phyloP scores from a whole-genome alignment of 1,140 invertebrate genomes.

The Bombus balteatus region DNA sequence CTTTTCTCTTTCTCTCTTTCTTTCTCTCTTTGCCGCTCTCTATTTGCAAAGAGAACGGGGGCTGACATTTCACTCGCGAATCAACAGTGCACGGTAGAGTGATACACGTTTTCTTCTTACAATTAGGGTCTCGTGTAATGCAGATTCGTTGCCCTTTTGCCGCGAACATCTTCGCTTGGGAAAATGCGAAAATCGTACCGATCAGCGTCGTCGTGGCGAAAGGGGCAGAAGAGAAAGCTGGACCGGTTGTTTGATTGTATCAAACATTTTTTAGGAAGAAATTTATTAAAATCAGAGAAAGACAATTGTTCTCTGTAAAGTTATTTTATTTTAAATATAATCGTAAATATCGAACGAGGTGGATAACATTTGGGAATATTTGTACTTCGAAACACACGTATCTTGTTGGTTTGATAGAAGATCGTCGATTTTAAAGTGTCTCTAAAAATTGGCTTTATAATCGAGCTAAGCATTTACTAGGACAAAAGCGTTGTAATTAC shows the following conservation, averaged over 20 bases:
- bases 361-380: no score
- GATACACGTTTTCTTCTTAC: conserved; percentile 25
- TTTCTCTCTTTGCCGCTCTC: conserved; percentile 43
- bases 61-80: conserved; percentile 75
- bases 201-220: not conserved
- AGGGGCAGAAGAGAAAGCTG: not conserved
- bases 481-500: not conserved
- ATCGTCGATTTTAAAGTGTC: no score
- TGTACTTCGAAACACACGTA: no score
- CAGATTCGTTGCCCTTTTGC: conserved; percentile 19
- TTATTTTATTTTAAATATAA: no score
- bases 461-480: no score
- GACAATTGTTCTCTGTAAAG: not conserved
- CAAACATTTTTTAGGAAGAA: not conserved
- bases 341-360: no score
- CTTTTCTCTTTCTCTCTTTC: conserved; percentile 15
- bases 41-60: conserved; percentile 60
- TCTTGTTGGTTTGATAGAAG: no score
- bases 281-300: not conserved
- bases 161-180: not conserved
- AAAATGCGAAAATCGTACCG: not conserved
- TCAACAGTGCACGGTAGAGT: not conserved
- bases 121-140: not conserved
- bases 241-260: not conserved
- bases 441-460: no score